A percentile compares a stretch with the other conserved stretches of the same genome.
These are phyloP conservation scores for Salticus scenicus DNA, from an alignment of 2,888 invertebrate genomes.

Conservation along the genomic window DNA sequence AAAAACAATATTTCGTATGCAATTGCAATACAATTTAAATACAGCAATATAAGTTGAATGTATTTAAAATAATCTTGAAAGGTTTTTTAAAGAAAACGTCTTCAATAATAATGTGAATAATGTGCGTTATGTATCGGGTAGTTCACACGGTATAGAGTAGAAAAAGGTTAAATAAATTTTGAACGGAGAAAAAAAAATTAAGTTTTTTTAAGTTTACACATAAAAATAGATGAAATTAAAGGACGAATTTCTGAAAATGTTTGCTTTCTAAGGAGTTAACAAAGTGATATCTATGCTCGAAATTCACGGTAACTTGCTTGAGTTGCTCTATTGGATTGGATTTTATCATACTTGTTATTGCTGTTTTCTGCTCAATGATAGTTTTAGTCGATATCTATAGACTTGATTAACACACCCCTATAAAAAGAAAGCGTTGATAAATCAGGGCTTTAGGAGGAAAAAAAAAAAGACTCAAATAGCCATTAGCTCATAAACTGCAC, in stretches of 20 bases:
- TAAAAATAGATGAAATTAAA: neutral
- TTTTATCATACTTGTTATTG: constrained; percentile 1
- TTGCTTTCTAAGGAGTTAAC: neutral
- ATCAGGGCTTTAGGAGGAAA: neutral
- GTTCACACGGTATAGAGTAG: too few species aligned
- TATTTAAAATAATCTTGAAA: too few species aligned
- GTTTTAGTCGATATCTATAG: neutral
- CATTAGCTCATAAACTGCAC: too few species aligned
- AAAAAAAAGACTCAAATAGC: too few species aligned
- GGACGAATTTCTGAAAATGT: neutral
- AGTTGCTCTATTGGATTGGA: neutral
- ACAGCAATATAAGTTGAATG: too few species aligned
- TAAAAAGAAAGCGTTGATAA: neutral
- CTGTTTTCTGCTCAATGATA: neutral
- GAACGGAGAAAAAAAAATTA: neutral
- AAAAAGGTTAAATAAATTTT: too few species aligned
- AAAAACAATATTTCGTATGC: too few species aligned
- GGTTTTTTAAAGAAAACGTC: too few species aligned
- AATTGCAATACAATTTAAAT: too few species aligned
- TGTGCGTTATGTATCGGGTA: too few species aligned
- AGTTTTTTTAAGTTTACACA: neutral
- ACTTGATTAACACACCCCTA: neutral
- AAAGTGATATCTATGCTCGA: neutral
- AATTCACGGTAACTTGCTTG: neutral
- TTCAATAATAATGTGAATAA: too few species aligned